These are phyloP conservation scores for Mythimna pallens DNA, from an alignment of 2,888 invertebrate genomes.

Conservation along the genomic window DNA sequence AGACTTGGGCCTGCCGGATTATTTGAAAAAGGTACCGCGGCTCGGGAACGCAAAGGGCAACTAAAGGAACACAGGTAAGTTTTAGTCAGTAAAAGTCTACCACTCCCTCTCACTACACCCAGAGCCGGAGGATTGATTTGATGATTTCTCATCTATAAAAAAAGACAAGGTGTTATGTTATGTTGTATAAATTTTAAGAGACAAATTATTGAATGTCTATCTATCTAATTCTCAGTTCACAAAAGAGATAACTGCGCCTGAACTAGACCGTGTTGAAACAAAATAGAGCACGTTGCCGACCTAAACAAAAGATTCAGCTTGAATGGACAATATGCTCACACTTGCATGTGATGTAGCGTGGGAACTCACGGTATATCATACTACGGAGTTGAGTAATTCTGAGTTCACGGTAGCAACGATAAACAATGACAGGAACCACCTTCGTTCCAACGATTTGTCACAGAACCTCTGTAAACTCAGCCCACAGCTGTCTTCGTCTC, in stretches of 20 bases:
- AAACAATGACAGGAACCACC: constrained; percentile 85
- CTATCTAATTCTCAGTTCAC: neutral
- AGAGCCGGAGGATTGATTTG: too few species aligned
- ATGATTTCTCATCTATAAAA: too few species aligned
- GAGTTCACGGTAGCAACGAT: constrained; percentile 75
- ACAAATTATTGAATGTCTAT: constrained; percentile 9
- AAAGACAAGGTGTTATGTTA: neutral
- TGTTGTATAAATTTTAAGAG: neutral
- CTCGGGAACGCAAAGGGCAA: too few species aligned
- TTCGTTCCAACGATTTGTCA: constrained; percentile 81
- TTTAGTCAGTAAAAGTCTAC: too few species aligned
- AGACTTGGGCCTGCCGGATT: neutral
- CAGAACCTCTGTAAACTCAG: constrained; percentile 70
- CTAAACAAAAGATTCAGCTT: constrained; percentile 38
- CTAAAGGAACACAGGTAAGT: too few species aligned
- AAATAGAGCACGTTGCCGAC: constrained; percentile 15
- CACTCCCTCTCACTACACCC: too few species aligned
- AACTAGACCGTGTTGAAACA: constrained; percentile 17
- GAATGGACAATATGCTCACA: constrained; percentile 61
- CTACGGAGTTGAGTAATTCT: constrained; percentile 68
- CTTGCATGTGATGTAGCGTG: constrained; percentile 68
- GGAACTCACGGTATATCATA: constrained; percentile 72
- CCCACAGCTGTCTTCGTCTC: constrained; percentile 63
- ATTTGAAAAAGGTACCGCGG: too few species aligned
- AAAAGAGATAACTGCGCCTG: neutral